Conservation (phyloP, 2,888 invertebrate genomes). For the Melanargia galathea region DNA sequence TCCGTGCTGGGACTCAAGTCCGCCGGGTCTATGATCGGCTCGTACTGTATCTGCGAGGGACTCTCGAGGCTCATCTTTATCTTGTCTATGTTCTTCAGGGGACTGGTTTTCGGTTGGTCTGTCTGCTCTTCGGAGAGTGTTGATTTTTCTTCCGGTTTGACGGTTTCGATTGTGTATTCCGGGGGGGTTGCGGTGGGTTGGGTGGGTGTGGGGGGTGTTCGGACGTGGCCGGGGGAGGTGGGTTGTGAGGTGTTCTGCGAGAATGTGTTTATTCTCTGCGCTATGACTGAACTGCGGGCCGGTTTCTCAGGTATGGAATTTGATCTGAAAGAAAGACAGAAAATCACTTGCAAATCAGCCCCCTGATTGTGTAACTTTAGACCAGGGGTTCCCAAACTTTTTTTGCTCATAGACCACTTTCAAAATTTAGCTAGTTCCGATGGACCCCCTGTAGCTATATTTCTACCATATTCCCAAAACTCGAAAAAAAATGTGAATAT, state of each 20-base stretch:
- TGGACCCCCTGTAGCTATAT: no score
- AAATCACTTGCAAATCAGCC: background rate
- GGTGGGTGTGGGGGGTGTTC: conserved; percentile 48
- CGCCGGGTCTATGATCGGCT: conserved; percentile 72
- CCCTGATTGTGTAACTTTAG: no score
- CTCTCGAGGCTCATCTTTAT: conserved; percentile 75
- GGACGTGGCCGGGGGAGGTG: conserved; percentile 50
- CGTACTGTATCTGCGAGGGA: conserved; percentile 78
- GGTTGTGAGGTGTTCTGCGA: conserved; percentile 55
- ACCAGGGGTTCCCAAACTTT: no score
- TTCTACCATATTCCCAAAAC: no score
- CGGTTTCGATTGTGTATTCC: conserved; percentile 37
- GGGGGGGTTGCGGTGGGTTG: conserved; percentile 46
- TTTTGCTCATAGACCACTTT: no score
- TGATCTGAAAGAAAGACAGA: conserved; percentile 57
- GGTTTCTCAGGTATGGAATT: conserved; percentile 84
- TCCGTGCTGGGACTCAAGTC: conserved; percentile 75
- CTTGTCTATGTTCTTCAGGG: conserved; percentile 76
- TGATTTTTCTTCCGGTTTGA: conserved; percentile 36
- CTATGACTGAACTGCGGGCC: conserved; percentile 84
- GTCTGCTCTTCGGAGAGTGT: conserved; percentile 48
- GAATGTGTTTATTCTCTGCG: conserved; percentile 84
- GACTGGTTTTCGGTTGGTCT: conserved; percentile 64
- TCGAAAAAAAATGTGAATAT: no score
- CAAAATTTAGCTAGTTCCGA: no score